Evolutionary conservation across 2,888 invertebrate genomes (phyloP).

Genomic region (Entomobrya proxima): DNA sequence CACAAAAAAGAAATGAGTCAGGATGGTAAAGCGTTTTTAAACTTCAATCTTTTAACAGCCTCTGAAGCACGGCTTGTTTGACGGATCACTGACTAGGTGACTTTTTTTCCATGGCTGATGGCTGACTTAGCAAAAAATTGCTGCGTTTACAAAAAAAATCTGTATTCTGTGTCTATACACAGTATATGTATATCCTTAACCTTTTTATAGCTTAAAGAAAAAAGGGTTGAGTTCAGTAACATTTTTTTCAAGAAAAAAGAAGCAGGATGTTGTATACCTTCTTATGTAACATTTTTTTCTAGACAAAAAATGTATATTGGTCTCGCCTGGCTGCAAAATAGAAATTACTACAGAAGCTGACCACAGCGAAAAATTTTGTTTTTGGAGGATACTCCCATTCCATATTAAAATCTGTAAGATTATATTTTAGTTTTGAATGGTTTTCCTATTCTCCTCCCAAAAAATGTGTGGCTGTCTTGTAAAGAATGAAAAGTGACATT

Average conservation of each 20-base stretch:
- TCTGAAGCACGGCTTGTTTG: too few species aligned
- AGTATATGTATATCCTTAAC: too few species aligned
- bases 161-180: too few species aligned
- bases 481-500: constrained; percentile 5
- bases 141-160: neutral
- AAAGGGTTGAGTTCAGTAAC: constrained; percentile 20
- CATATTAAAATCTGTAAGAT: too few species aligned
- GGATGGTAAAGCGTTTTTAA: too few species aligned
- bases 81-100: constrained; percentile 68
- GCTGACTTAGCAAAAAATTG: constrained; percentile 6
- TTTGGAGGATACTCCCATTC: constrained; percentile 33
- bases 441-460: neutral
- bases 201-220: neutral
- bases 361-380: constrained; percentile 31
- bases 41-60: too few species aligned
- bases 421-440: neutral
- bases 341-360: too few species aligned
- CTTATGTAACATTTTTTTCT: neutral
- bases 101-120: constrained; percentile 44
- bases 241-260: neutral
- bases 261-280: neutral
- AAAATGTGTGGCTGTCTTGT: neutral
- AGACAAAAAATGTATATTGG: constrained; percentile 12
- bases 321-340: constrained; percentile 52
- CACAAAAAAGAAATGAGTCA: too few species aligned